Percentiles rank a stretch among this genome's conserved stretches.
These are phyloP conservation scores for Sinocyclocheilus maitianheensis DNA, from an alignment of 2,113 vertebrate genomes.

Conservation along the genomic window DNA sequence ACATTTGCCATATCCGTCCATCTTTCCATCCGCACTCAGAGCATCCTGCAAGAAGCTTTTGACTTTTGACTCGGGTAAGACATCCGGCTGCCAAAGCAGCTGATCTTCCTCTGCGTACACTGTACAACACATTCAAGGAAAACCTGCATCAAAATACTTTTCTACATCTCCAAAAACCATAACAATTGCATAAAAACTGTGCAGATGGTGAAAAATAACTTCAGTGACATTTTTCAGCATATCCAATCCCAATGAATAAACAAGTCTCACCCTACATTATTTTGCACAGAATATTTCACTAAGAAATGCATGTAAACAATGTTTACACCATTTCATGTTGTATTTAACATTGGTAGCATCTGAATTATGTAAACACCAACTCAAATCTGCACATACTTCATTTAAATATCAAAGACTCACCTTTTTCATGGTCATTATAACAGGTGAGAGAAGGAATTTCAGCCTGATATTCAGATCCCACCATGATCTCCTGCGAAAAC, in stretches of 20 bases:
- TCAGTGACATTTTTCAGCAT: not conserved
- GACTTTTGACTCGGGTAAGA: conserved; percentile 81
- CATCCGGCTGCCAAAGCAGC: conserved; percentile 82
- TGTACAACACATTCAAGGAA: conserved; percentile 52
- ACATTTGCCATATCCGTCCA: conserved; percentile 70
- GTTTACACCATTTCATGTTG: not conserved
- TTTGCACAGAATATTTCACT: not conserved
- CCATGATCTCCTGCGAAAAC: conserved; percentile 85
- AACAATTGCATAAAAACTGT: not conserved
- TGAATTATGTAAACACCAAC: not conserved
- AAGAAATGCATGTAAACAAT: not conserved
- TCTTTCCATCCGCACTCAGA: conserved; percentile 74
- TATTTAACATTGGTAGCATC: not conserved
- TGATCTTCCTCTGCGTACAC: conserved; percentile 85
- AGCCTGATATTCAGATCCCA: conserved; percentile 86
- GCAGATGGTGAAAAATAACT: not conserved
- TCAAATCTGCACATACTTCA: not conserved
- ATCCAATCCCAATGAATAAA: not conserved
- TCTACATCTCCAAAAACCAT: not conserved
- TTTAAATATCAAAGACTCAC: conserved; percentile 60
- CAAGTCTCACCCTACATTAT: not conserved
- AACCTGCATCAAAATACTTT: not conserved
- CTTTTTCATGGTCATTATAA: conserved; percentile 71
- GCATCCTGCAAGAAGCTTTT: conserved; percentile 83
- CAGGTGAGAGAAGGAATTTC: conserved; percentile 83